Conservation (phyloP, 2,888 invertebrate species). For the Acanthopleura granulata region DNA sequence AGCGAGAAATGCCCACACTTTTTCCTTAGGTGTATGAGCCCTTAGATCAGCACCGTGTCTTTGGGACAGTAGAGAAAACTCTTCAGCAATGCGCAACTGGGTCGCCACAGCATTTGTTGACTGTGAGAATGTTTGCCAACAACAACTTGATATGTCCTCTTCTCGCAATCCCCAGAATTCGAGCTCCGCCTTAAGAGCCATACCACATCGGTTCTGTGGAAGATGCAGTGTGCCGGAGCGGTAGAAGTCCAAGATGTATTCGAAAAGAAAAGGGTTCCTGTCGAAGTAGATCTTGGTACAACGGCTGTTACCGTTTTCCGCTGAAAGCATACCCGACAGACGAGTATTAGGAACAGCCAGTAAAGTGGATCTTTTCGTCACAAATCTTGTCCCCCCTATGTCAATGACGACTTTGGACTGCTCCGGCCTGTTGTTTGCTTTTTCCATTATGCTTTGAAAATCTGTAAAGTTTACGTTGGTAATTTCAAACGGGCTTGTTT, state of each 20-base stretch:
- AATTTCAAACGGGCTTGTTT: too few relatives aligned
- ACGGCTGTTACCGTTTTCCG: not conserved
- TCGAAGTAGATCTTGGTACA: slow-evolving; percentile 37
- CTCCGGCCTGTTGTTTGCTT: not conserved
- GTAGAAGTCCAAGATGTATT: slow-evolving; percentile 38
- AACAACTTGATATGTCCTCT: slow-evolving; percentile 35
- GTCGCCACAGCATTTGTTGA: slow-evolving; percentile 20
- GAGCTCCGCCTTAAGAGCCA: slow-evolving; percentile 38
- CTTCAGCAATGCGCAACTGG: slow-evolving; percentile 12
- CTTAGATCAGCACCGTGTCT: not conserved
- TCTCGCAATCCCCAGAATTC: slow-evolving; percentile 39
- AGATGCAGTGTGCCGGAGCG: slow-evolving; percentile 40
- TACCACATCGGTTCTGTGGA: slow-evolving; percentile 39
- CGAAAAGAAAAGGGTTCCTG: slow-evolving; percentile 38
- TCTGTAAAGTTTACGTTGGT: too few relatives aligned
- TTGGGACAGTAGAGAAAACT: slow-evolving; percentile 17
- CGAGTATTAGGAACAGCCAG: slow-evolving; percentile 19
- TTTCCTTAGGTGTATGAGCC: not conserved
- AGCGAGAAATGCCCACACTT: slow-evolving; percentile 23
- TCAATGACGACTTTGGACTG: slow-evolving; percentile 19
- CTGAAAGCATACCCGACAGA: slow-evolving; percentile 7
- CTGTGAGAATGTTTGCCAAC: slow-evolving; percentile 31
- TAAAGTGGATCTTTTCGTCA: slow-evolving; percentile 21
- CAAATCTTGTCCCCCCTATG: slow-evolving; percentile 22
- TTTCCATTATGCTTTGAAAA: not conserved